Evolutionary conservation across 2,888 invertebrate genomes (phyloP), one percentile per base, ranked within the genome.

Genomic region (Lysandra coridon): DNA sequence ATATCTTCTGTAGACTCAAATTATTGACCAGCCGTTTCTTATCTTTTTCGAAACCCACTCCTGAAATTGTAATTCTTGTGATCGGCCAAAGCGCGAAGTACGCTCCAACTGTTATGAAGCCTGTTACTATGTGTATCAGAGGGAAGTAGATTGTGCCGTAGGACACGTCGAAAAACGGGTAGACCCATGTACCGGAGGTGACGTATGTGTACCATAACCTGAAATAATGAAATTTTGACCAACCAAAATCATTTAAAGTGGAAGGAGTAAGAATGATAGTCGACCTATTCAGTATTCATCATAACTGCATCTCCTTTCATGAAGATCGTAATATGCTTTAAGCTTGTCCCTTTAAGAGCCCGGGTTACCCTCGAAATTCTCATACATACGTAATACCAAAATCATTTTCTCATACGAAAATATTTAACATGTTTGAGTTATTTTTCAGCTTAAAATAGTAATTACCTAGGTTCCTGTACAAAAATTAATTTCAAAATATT

Each of bases 91-190:
- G 53, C 12, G 49, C 49, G 30, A 17, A 75, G 53, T 75, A 75
- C 0, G 49, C 44, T 2, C 23, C 75, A 1, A 75, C 10, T 30
- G 75, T 49, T 7, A 75, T 23, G 7, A 49, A 3, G 53, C 23
- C 23, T 53, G 49, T 75, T 10, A 14, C 23, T 5, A 75, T 7
- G 14, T 23, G 23, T 1, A 75, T 49, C 23, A 75, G 14, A 23
- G 75, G 53, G 49, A 75, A 75, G 30, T 75, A 75, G 23, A 75
- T 10, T 14, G 75, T 75, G 23, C 64, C 64, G 30, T 64, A 64
- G 2, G 64, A 64, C 4, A 4, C 1, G 12, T 64, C 64, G 64
- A 30, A 64, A 30, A 64, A 64, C 4, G 64, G 64, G 6, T 64
- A 64, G 7, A 64, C 12, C 64, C 64, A 64, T 2, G 64, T 64